phyloP scores from a whole-genome alignment of 2,888 invertebrate species.

The Cheilosia vulpina region DNA sequence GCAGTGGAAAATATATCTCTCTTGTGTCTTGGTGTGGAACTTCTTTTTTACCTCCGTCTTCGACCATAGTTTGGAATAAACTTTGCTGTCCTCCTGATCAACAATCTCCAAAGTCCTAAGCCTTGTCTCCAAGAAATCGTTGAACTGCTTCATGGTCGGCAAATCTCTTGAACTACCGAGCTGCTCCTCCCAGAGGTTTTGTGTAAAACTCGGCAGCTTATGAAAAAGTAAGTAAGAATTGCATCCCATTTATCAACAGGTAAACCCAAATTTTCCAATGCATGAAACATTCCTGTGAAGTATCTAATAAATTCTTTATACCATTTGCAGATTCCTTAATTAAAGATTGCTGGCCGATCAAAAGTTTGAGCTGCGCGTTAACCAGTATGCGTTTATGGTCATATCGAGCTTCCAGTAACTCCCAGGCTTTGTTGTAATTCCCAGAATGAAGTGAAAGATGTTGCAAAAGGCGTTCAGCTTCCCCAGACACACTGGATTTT shows the following conservation, averaged over 20 bases:
- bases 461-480: neutral
- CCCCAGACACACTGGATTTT: neutral
- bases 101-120: neutral
- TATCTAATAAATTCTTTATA: slow-evolving; percentile 5
- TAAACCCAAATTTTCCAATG: neutral
- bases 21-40: too few relatives aligned
- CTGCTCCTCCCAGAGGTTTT: neutral
- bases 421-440: neutral
- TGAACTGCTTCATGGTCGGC: neutral
- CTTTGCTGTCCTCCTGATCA: slow-evolving; percentile 1
- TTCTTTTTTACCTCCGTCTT: neutral
- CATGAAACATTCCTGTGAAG: slow-evolving; percentile 2
- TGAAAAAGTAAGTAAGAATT: neutral
- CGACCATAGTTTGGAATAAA: neutral
- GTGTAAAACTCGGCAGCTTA: too few relatives aligned
- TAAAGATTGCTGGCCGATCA: neutral
- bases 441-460: neutral
- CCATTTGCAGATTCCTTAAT: neutral
- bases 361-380: neutral
- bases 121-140: neutral
- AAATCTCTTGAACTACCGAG: neutral
- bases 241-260: neutral
- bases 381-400: neutral
- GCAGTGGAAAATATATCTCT: neutral
- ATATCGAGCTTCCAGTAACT: neutral